Conservation (phyloP, 2,113 vertebrate species). For the Eublepharis macularius region DNA sequence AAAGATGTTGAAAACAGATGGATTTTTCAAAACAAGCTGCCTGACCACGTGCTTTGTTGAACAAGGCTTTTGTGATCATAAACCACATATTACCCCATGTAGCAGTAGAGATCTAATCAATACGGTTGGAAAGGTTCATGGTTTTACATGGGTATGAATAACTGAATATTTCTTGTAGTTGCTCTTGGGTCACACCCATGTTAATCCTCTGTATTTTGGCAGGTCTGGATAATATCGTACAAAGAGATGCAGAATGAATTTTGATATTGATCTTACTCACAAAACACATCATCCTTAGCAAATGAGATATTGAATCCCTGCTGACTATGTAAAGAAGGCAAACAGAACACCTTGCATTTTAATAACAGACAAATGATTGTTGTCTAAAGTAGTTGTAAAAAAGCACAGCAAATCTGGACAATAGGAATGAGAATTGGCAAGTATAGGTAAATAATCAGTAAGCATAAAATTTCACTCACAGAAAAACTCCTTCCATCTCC, state of each 20-base stretch:
- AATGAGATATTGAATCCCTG: slow-evolving; percentile 51
- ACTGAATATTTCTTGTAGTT: slow-evolving; percentile 32
- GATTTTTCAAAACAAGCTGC: neutral
- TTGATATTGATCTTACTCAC: slow-evolving; percentile 33
- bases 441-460: neutral
- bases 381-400: slow-evolving; percentile 37
- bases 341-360: slow-evolving; percentile 34
- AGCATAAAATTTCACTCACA: neutral
- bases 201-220: slow-evolving; percentile 21
- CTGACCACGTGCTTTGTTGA: neutral
- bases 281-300: slow-evolving; percentile 40
- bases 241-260: slow-evolving; percentile 55
- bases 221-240: slow-evolving; percentile 50
- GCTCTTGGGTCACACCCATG: slow-evolving; percentile 13
- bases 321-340: slow-evolving; percentile 42
- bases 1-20: neutral
- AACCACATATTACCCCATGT: neutral
- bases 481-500: neutral
- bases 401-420: slow-evolving; percentile 21
- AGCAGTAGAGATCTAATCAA: neutral
- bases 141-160: slow-evolving; percentile 17
- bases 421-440: neutral
- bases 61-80: slow-evolving; percentile 7
- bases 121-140: neutral
- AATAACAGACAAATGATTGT: slow-evolving; percentile 33